These are phyloP conservation scores for Artemisiospiza belli DNA, from an alignment of 2,113 vertebrate genomes.

Conservation along the genomic window DNA sequence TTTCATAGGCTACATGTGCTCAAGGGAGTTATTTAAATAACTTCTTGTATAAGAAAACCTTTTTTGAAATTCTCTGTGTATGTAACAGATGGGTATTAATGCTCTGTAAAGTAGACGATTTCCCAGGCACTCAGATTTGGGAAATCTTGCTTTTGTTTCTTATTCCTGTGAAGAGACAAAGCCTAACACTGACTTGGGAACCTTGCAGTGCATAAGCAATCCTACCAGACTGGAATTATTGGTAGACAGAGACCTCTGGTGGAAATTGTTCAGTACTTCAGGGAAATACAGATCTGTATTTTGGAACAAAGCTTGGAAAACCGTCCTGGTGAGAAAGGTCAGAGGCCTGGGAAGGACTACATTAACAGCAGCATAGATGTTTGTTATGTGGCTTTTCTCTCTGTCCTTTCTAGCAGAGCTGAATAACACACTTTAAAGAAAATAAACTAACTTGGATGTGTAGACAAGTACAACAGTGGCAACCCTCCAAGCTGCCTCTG, in stretches of 20 bases:
- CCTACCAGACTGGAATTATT: slow-evolving; percentile 9
- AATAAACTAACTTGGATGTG: neutral
- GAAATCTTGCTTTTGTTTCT: neutral
- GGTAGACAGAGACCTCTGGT: slow-evolving; percentile 70
- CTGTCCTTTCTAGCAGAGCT: neutral
- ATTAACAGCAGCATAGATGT: neutral
- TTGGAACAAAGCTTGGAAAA: neutral
- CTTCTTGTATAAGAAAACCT: neutral
- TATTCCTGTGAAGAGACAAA: neutral
- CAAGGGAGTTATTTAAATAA: neutral
- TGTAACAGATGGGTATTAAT: neutral
- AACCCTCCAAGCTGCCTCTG: neutral
- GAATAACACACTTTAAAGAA: neutral
- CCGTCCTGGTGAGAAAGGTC: neutral
- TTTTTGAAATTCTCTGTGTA: neutral
- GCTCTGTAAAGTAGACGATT: neutral
- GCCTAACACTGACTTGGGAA: neutral
- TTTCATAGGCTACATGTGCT: neutral
- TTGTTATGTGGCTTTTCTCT: neutral
- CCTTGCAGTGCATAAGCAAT: neutral
- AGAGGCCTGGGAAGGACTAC: neutral
- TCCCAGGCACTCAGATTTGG: neutral
- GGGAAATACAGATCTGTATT: neutral
- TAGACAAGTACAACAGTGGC: neutral
- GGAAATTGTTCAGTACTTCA: slow-evolving; percentile 43